Conservation (phyloP, 2,113 vertebrate genomes). For the Tenebrosternarchus preto region DNA sequence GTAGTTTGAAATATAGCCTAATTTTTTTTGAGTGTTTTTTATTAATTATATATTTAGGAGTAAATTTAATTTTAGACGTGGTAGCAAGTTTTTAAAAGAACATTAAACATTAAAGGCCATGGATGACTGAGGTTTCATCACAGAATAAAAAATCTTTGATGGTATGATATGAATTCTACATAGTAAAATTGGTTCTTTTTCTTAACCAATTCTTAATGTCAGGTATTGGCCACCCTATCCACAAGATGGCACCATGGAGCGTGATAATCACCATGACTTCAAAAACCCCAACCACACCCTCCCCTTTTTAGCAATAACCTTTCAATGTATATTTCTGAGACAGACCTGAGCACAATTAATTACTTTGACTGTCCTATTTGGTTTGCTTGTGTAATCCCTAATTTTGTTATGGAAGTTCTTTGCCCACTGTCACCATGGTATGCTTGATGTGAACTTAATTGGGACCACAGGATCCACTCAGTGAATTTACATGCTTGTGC, state of each 20-base stretch:
- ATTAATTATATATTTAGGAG: too few relatives aligned
- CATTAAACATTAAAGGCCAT: too few relatives aligned
- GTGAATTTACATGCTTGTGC: neutral
- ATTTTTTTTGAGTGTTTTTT: too few relatives aligned
- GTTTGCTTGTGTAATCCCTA: slow-evolving; percentile 8
- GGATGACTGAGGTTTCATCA: neutral
- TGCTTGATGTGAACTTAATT: slow-evolving; percentile 30
- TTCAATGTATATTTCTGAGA: neutral
- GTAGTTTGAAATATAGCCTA: too few relatives aligned
- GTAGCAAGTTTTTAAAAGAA: neutral
- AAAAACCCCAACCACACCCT: neutral
- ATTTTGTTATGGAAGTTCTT: slow-evolving; percentile 28
- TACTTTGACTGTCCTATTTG: neutral
- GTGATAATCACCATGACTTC: slow-evolving; percentile 11
- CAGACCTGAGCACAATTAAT: neutral
- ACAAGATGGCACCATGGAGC: slow-evolving; percentile 31
- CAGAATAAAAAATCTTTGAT: neutral
- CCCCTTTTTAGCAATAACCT: slow-evolving; percentile 13
- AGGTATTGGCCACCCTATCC: neutral
- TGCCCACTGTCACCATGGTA: neutral
- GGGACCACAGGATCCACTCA: slow-evolving; percentile 36
- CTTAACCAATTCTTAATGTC: neutral
- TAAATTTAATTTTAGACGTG: neutral
- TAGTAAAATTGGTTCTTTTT: neutral
- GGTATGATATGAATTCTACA: neutral